A percentile compares a stretch with the other conserved stretches of the same genome.
Conservation (phyloP, 2,797 vertebrate species). For the Sibirionetta formosa region DNA sequence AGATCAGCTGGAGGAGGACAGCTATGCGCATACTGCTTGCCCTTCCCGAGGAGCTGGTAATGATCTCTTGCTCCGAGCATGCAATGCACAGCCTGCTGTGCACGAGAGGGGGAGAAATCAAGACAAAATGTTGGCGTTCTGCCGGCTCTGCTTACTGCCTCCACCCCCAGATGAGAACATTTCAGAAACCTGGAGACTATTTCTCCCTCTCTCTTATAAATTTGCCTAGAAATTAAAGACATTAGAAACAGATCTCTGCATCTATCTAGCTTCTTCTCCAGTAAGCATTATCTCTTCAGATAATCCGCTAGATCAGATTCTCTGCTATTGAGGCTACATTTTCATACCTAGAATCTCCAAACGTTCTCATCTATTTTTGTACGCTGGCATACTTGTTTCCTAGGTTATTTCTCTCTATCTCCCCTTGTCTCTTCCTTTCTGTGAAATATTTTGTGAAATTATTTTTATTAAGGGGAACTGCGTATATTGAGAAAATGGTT, state of each 20-base stretch:
- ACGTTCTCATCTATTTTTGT: conserved; percentile 67
- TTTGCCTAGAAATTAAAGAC: conserved; percentile 31
- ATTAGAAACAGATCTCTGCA: conserved; percentile 21
- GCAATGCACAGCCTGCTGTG: not conserved
- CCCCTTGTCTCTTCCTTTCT: conserved; percentile 11
- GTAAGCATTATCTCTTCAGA: conserved; percentile 20
- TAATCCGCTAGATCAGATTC: not conserved
- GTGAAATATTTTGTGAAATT: conserved; percentile 45
- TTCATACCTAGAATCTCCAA: conserved; percentile 54
- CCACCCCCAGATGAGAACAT: not conserved
- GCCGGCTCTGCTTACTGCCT: not conserved
- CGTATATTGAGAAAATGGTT: conserved; percentile 15
- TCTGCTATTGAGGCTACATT: not conserved
- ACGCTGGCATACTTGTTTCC: conserved; percentile 60
- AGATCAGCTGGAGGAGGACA: not conserved
- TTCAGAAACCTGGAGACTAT: not conserved
- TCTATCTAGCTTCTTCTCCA: not conserved
- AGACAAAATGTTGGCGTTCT: not conserved
- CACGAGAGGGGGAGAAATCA: not conserved
- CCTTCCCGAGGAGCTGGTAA: not conserved
- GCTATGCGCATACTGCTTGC: not conserved
- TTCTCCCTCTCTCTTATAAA: not conserved
- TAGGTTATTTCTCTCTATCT: conserved; percentile 63
- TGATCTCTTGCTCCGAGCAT: accelerated
- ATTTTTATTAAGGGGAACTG: conserved; percentile 21